Base-by-base conservation (phyloP, 2,888 invertebrate genomes). In the Apodemia duryi region DNA sequence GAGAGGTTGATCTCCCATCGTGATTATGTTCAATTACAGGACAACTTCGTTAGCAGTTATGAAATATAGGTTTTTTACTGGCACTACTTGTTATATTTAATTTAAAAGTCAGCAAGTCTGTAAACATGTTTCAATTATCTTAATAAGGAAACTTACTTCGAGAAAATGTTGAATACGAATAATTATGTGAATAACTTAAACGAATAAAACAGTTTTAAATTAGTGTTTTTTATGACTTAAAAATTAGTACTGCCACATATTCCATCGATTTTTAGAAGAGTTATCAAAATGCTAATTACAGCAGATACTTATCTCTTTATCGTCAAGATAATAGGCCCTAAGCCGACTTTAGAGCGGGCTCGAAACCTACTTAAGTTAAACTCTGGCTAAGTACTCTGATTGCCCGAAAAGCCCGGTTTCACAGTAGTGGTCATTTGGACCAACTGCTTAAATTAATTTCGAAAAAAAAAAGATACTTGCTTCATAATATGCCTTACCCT, bases 1-100 rank as follows among this genome's bases (percentile, higher is more conserved):
- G 66, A 68, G 69, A 67, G 66, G 62, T 67, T 65, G 68, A 70
- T 68, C 69, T 68, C 63, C 66, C 52, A 69, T 66, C 66, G 65
- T 43, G 68, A 70, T 71, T 67, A 67, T 69, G 64, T 62, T 66
- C 69, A 70, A 70, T 69, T 69, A 68, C 64, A 66, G 65, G 66
- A 69, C 65, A 67, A 67, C 67, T 67, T 69, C 63, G 66, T 68
- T 68, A 68, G 49, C 49, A 21, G 62, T 54, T 66, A 54, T 62
- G 65, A 64, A 64, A 60, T 60, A 60, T 60, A 35, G 13, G 32
- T 60, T 60, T 60, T 32, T 29, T 57, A 57, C 57, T 32, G 11
- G 29, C 54, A 54, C 29, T 54, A 57, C 57, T 57, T 57, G 28
- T 57, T 57, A 57, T 29, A 57, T 32, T 57, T 57, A 57, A 57